Evolutionary conservation across 2,888 invertebrate species (phyloP).

Genomic region (Xestia c-nigrum): DNA sequence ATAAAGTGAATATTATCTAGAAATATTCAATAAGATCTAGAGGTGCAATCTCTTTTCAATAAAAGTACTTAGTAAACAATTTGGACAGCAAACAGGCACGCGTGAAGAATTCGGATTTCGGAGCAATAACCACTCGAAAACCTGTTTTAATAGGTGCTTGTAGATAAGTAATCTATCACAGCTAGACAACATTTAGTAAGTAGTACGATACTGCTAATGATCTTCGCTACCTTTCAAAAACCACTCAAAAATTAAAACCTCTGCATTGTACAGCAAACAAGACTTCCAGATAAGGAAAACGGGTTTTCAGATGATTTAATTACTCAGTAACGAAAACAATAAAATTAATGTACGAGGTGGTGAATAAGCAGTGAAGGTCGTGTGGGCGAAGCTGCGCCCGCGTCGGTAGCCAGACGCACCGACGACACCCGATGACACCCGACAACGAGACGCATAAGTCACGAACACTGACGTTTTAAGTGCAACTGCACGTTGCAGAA

Average conservation of each 20-base stretch:
- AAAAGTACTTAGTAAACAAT: conserved; percentile 2
- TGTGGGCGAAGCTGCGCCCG: conserved; percentile 75
- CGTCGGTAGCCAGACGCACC: conserved; percentile 76
- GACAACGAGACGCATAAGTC: conserved; percentile 69
- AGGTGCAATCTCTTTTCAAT: background rate
- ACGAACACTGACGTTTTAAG: conserved; percentile 81
- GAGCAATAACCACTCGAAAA: background rate
- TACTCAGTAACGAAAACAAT: conserved; percentile 58
- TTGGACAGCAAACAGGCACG: background rate
- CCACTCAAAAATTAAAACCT: conserved; percentile 18
- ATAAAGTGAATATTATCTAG: too few species aligned
- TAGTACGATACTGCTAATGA: conserved; percentile 1
- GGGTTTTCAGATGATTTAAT: conserved; percentile 59
- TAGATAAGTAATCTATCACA: conserved; percentile 7
- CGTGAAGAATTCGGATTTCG: background rate
- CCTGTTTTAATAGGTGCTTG: background rate
- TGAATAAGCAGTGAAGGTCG: conserved; percentile 58
- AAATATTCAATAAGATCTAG: background rate
- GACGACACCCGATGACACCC: conserved; percentile 69
- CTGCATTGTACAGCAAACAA: conserved; percentile 24
- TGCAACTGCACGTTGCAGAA: conserved; percentile 71
- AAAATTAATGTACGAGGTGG: conserved; percentile 54
- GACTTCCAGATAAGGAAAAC: conserved; percentile 41
- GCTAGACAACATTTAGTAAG: background rate
- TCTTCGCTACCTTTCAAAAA: conserved; percentile 2